phyloP scores from a whole-genome alignment of 2,113 vertebrate genomes.

The Argyrosomus japonicus region DNA sequence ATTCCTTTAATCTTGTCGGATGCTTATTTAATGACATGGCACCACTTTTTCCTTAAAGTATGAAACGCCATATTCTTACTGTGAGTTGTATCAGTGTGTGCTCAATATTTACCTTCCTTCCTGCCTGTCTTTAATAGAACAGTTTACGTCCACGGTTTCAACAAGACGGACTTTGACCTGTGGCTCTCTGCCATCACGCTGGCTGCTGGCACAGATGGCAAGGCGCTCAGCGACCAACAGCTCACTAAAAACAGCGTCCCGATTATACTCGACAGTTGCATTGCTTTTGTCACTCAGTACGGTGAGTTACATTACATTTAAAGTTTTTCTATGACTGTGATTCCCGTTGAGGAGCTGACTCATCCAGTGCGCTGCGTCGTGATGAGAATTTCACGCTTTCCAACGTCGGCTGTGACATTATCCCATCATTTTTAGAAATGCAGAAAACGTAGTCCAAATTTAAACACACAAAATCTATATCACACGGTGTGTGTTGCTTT shows the following conservation, averaged over 20 bases:
- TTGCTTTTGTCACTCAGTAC: conserved; percentile 98
- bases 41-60: conserved; percentile 5
- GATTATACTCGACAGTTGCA: conserved; percentile 95
- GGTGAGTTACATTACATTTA: conserved; percentile 84
- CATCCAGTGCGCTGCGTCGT: conserved; percentile 12
- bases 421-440: not conserved
- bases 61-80: not conserved
- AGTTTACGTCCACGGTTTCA: conserved; percentile 92
- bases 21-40: conserved; percentile 51
- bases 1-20: conserved; percentile 64
- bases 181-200: conserved; percentile 93
- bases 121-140: conserved; percentile 83
- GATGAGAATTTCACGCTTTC: conserved; percentile 31
- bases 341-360: conserved; percentile 46
- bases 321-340: conserved; percentile 19
- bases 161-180: conserved; percentile 91
- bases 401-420: conserved; percentile 28
- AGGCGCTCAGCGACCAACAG: conserved; percentile 93
- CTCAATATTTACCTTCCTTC: not conserved
- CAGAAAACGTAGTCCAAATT: conserved; percentile 10
- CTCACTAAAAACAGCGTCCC: conserved; percentile 96
- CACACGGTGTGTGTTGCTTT: not conserved
- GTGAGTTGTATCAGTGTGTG: not conserved
- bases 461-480: not conserved
- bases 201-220: conserved; percentile 94